These are phyloP conservation scores for Mustela lutreola DNA, from an alignment of 2,113 vertebrate genomes.

Conservation along the genomic window DNA sequence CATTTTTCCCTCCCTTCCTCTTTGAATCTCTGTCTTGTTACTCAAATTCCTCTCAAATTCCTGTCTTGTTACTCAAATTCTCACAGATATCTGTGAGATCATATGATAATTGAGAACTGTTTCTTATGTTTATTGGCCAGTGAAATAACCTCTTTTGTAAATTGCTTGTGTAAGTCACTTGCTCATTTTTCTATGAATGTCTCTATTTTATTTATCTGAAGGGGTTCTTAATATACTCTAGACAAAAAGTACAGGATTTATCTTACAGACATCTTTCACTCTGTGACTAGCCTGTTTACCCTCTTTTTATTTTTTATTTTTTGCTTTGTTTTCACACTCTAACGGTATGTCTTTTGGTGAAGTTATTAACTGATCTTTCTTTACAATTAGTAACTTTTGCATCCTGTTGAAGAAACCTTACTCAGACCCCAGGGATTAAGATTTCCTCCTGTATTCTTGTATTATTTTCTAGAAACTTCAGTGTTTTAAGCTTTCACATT, in stretches of 20 bases:
- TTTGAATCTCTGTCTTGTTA: too few relatives aligned
- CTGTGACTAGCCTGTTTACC: background rate
- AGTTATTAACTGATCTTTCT: background rate
- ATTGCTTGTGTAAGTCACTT: background rate
- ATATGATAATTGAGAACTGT: background rate
- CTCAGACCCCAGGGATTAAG: background rate
- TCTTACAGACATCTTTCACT: background rate
- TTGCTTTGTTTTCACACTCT: background rate
- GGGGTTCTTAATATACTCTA: background rate
- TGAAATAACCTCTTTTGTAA: background rate
- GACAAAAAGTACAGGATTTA: background rate
- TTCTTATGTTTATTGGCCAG: background rate
- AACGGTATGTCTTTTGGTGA: background rate
- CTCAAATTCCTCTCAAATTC: too few relatives aligned
- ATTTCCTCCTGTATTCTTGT: background rate
- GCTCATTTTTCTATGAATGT: background rate
- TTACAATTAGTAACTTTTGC: background rate
- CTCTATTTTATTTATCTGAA: background rate
- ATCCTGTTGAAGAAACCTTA: background rate
- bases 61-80: too few relatives aligned
- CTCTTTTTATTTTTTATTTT: background rate
- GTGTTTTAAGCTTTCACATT: background rate
- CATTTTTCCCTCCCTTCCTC: too few relatives aligned
- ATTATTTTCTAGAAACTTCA: slow-evolving; percentile 16
- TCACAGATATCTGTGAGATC: too few relatives aligned